These are phyloP conservation scores for Plectropomus leopardus DNA, from an alignment of 2,113 vertebrate species.

Conservation along the genomic window DNA sequence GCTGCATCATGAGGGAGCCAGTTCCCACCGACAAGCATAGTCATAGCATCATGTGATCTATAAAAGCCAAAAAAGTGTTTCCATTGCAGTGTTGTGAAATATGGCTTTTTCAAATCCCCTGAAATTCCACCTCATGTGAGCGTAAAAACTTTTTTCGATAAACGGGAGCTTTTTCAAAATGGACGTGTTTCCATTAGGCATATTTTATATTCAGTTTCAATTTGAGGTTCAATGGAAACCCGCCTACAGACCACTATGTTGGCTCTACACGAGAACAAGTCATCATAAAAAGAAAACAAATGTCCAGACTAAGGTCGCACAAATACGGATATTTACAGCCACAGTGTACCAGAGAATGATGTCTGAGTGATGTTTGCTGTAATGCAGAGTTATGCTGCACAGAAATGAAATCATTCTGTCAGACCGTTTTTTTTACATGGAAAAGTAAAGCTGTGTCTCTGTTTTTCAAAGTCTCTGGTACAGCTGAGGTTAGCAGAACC, in stretches of 20 bases:
- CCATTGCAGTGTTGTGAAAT: no score
- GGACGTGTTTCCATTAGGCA: no score
- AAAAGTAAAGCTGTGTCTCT: not conserved
- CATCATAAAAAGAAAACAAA: not conserved
- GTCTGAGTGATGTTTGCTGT: conserved; percentile 3
- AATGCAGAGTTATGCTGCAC: not conserved
- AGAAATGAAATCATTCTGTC: not conserved
- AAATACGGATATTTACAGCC: not conserved
- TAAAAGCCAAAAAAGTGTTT: no score
- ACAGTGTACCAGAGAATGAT: not conserved
- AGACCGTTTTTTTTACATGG: not conserved
- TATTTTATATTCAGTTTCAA: no score
- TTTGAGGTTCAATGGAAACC: no score
- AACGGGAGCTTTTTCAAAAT: no score
- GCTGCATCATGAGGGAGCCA: no score
- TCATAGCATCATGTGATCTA: no score
- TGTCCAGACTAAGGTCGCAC: conserved; percentile 6
- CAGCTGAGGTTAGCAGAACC: not conserved
- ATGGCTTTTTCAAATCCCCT: no score
- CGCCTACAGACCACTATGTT: not conserved
- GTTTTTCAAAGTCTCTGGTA: not conserved
- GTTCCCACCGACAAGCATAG: no score
- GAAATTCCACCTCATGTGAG: no score
- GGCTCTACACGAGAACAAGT: not conserved
- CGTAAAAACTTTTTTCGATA: no score